These are phyloP conservation scores for Trichogramma pretiosum DNA, from an alignment of 1,140 invertebrate species.

Conservation along the genomic window DNA sequence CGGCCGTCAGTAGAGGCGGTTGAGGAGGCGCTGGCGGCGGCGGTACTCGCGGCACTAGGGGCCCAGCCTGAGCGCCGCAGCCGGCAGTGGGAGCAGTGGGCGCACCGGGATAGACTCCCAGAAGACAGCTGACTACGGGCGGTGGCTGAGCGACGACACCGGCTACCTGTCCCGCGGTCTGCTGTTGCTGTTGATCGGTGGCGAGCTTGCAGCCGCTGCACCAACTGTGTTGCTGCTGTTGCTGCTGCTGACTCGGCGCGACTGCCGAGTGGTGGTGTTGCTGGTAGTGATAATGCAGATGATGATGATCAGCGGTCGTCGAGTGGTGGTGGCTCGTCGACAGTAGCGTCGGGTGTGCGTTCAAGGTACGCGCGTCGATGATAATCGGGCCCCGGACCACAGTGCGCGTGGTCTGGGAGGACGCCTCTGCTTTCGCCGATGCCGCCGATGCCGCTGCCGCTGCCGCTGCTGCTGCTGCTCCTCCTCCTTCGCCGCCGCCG, in stretches of 20 bases:
- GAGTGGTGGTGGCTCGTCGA: no score
- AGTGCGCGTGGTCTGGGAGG: conserved; percentile 26
- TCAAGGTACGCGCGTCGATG: conserved; percentile 22
- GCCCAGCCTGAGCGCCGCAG: no score
- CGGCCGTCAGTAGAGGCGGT: conserved; percentile 39
- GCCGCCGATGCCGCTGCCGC: conserved; percentile 22
- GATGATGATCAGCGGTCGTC: conserved; percentile 1
- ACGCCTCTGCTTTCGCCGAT: conserved; percentile 18
- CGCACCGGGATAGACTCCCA: conserved; percentile 50
- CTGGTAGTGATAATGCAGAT: conserved; percentile 11
- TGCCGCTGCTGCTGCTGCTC: conserved; percentile 8
- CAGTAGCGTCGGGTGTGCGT: conserved; percentile 8
- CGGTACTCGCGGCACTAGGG: no score
- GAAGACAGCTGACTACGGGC: conserved; percentile 46
- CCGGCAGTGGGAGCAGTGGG: conserved; percentile 37
- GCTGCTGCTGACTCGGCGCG: conserved; percentile 20
- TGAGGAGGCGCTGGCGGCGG: no score
- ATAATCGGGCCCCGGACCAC: conserved; percentile 26
- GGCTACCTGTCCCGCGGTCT: no score
- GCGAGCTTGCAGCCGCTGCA: conserved; percentile 37
- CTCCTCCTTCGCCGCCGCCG: conserved; percentile 20
- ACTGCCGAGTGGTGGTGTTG: conserved; percentile 5
- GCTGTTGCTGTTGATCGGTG: conserved; percentile 31
- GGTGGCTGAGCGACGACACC: conserved; percentile 43
- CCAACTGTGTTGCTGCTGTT: conserved; percentile 28